Evolutionary conservation across 2,113 vertebrate genomes (phyloP), one percentile per base, ranked within the genome.

Genomic region (Tiliqua scincoides): DNA sequence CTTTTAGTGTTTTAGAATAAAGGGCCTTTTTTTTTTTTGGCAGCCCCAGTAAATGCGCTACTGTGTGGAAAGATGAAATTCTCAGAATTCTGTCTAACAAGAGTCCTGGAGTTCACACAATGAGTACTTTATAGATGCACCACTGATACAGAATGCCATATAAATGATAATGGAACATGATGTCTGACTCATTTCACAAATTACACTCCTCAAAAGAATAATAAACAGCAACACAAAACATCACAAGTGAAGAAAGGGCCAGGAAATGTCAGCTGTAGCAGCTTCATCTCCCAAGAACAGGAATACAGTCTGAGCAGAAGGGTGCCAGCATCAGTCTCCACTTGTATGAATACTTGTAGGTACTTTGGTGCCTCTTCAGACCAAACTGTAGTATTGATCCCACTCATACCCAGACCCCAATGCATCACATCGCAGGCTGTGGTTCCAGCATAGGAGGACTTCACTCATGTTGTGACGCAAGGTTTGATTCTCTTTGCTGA

Each of bases 91-190:
- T 76, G 12, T 40, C 78, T 27, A 62, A 61, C 48, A 62, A 65
- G 12, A 43, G 25, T 57, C 37, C 32, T 7, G 21, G 35, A 20
- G 30, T 59, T 62, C 23, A 40, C 14, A 35, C 2, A 18, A 32
- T 62, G 20, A 63, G 37, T 37, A 63, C 23, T 20, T 79, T 40
- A 9, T 30, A 40, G 2, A 20, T 10, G 12, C 14, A 32, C 67
- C n/a, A 32, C n/a, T 32, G 25, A 32, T 68, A 27, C 25, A 65
- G 23, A 32, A 68, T 68, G 76, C 32, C 6, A 25, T 52, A 73
- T 67, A 62, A 20, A 0, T 2, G 1, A 27, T 79, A 71, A 68
- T n/a, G 27, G 62, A 3, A 15, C 32, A 2, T 23, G 4, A 0
- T 0, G 5, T 63, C 82, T 37, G 35, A 40, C 40, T 68, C 14